Conservation (phyloP, 2,888 invertebrate species). For the Caenorhabditis virilis region DNA sequence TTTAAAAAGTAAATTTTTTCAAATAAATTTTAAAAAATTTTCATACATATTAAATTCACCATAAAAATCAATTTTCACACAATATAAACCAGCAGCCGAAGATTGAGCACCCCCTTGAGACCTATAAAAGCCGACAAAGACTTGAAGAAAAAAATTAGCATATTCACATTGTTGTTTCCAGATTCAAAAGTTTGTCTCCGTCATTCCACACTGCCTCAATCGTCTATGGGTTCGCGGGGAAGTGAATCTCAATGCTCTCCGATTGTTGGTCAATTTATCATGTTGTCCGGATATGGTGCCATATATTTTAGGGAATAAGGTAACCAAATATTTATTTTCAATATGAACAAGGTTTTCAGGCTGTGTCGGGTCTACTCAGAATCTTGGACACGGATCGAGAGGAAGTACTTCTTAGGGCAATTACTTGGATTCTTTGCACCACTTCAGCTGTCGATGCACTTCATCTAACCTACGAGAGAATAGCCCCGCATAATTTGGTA, state of each 20-base stretch:
- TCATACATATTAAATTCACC: too few relatives aligned
- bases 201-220: slow-evolving; percentile 53
- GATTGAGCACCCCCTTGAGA: too few relatives aligned
- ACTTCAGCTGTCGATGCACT: slow-evolving; percentile 63
- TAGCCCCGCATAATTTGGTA: slow-evolving; percentile 52
- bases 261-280: slow-evolving; percentile 74
- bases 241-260: slow-evolving; percentile 70
- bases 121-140: too few relatives aligned
- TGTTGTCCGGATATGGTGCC: slow-evolving; percentile 75
- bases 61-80: too few relatives aligned
- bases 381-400: slow-evolving; percentile 61
- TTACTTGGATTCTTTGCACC: slow-evolving; percentile 63
- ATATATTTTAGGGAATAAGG: slow-evolving; percentile 74
- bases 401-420: slow-evolving; percentile 58
- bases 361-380: slow-evolving; percentile 57
- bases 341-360: slow-evolving; percentile 31
- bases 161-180: too few relatives aligned
- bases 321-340: slow-evolving; percentile 53
- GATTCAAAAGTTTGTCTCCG: slow-evolving; percentile 50
- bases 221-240: slow-evolving; percentile 60
- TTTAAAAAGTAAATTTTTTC: too few relatives aligned
- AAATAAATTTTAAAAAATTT: too few relatives aligned
- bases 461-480: slow-evolving; percentile 54
- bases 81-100: too few relatives aligned
- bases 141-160: too few relatives aligned